Evolutionary conservation across 2,888 invertebrate genomes (phyloP).

Genomic region (Dynastes hyllus): DNA sequence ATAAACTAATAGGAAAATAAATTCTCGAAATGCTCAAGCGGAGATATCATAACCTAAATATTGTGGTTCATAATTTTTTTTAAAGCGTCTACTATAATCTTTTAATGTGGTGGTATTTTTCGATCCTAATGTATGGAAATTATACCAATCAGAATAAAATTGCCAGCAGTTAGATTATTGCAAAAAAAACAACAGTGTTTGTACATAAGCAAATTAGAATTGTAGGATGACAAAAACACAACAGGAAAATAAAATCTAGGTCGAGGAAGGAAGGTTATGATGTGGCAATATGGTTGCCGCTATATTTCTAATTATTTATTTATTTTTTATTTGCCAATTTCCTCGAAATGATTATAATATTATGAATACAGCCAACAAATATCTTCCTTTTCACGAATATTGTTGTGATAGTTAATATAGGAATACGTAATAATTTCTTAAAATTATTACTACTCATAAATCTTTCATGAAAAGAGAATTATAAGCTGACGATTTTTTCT

Average conservation of each 20-base stretch:
- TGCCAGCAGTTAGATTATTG: background rate
- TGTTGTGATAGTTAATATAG: too few relatives aligned
- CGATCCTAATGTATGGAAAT: background rate
- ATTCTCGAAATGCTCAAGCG: slow-evolving; percentile 24
- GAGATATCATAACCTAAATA: slow-evolving; percentile 40
- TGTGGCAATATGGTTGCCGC: too few relatives aligned
- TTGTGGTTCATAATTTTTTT: slow-evolving; percentile 36
- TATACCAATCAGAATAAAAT: background rate
- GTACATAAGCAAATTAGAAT: too few relatives aligned
- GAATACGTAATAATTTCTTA: background rate
- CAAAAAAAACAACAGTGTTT: background rate
- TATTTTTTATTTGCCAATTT: too few relatives aligned
- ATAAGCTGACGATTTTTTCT: too few relatives aligned
- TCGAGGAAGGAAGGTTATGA: too few relatives aligned
- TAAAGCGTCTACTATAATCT: slow-evolving; percentile 21
- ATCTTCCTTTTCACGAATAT: background rate
- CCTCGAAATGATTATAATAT: too few relatives aligned
- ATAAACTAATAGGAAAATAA: slow-evolving; percentile 40
- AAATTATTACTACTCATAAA: slow-evolving; percentile 20
- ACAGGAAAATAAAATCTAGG: too few relatives aligned
- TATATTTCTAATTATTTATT: too few relatives aligned
- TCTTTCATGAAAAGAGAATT: background rate
- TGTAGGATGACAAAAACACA: too few relatives aligned
- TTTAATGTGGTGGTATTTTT: slow-evolving; percentile 24
- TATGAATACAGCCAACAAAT: too few relatives aligned